These are phyloP conservation scores for Leptopilina drosophilae DNA, from an alignment of 2,888 invertebrate genomes.

Conservation along the genomic window DNA sequence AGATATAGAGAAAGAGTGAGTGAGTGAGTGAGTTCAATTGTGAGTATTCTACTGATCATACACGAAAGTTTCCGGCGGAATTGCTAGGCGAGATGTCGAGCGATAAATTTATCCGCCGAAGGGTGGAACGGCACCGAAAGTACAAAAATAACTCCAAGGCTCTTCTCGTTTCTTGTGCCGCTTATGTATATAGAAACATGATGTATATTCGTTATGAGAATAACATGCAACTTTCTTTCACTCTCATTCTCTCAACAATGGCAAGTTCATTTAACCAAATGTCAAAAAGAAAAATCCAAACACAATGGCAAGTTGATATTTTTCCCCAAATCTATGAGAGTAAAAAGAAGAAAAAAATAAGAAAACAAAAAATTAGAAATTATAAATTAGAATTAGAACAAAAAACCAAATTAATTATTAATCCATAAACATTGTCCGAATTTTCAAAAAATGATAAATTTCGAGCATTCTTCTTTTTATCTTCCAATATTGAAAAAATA, in stretches of 20 bases:
- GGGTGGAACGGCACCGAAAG: conserved; percentile 27
- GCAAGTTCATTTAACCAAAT: conserved; percentile 3
- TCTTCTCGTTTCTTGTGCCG: conserved; percentile 46
- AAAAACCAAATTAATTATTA: no score
- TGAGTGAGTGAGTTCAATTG: conserved; percentile 5
- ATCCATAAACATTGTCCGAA: no score
- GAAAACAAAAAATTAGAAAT: not conserved
- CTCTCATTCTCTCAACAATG: not conserved
- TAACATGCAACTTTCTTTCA: not conserved
- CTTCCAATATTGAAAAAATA: not conserved
- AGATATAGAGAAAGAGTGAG: not conserved
- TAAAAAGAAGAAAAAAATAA: no score
- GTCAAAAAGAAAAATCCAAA: not conserved
- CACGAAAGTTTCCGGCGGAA: conserved; percentile 34
- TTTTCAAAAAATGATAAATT: no score
- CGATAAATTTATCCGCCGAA: conserved; percentile 37
- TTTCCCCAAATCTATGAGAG: no score
- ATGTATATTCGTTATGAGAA: conserved; percentile 27
- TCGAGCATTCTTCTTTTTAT: no score
- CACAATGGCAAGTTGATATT: not conserved
- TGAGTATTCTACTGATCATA: conserved; percentile 1
- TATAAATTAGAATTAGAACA: no score
- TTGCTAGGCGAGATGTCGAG: conserved; percentile 37
- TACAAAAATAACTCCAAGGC: conserved; percentile 54
- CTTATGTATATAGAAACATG: conserved; percentile 37